phyloP scores from a whole-genome alignment of 2,888 invertebrate species.

The Anaspis maculata region DNA sequence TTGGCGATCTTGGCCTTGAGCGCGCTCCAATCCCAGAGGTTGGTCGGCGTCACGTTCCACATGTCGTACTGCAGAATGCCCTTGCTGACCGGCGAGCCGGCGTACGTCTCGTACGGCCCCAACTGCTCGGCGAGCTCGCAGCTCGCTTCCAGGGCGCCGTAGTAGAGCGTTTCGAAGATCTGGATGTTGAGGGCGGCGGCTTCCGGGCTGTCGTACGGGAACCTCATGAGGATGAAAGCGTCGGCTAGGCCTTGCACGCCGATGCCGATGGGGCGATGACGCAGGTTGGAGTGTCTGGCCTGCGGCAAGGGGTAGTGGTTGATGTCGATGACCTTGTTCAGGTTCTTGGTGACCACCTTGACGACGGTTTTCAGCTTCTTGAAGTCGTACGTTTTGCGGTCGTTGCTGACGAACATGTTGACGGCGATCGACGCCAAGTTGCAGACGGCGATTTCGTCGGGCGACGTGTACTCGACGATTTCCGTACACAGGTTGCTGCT shows the following conservation, averaged over 20 bases:
- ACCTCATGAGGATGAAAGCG: slow-evolving; percentile 87
- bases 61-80: slow-evolving; percentile 96
- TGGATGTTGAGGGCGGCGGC: slow-evolving; percentile 83
- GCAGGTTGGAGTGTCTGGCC: slow-evolving; percentile 77
- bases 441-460: slow-evolving; percentile 94
- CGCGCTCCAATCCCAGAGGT: slow-evolving; percentile 81
- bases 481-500: slow-evolving; percentile 98
- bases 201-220: slow-evolving; percentile 84
- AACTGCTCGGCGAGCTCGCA: slow-evolving; percentile 81
- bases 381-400: slow-evolving; percentile 79
- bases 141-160: slow-evolving; percentile 92
- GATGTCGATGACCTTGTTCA: slow-evolving; percentile 95
- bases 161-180: slow-evolving; percentile 97
- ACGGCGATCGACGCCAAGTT: slow-evolving; percentile 96
- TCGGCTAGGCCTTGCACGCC: slow-evolving; percentile 98
- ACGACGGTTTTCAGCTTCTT: slow-evolving; percentile 76
- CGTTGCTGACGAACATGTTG: slow-evolving; percentile 80
- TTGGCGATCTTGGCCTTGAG: slow-evolving; percentile 78
- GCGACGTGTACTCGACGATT: slow-evolving; percentile 87
- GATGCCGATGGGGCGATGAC: slow-evolving; percentile 81
- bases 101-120: slow-evolving; percentile 87
- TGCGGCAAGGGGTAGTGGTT: slow-evolving; percentile 94
- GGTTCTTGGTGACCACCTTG: slow-evolving; percentile 80
- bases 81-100: slow-evolving; percentile 82
- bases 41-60: slow-evolving; percentile 86